phyloP scores from a whole-genome alignment of 2,888 invertebrate species.

The Agrilus cyanescens region DNA sequence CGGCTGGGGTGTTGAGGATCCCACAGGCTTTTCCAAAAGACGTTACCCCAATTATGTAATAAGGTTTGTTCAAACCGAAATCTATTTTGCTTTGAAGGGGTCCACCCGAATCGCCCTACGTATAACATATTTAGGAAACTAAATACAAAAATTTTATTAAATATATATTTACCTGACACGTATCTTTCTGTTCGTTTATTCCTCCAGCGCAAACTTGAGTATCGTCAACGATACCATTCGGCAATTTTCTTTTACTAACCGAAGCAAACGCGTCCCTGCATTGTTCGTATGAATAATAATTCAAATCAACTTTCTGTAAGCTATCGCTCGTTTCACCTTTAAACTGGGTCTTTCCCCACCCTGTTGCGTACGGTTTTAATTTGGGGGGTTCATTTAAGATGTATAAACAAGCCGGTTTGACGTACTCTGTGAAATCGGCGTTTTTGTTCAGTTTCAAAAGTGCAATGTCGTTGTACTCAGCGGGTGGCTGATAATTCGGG shows the following conservation, averaged over 20 bases:
- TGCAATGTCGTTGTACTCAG: conserved; percentile 38
- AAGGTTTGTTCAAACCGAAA: conserved; percentile 28
- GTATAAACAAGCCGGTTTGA: conserved; percentile 36
- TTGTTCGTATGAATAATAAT: conserved; percentile 9
- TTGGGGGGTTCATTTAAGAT: conserved; percentile 5
- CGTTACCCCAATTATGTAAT: conserved; percentile 36
- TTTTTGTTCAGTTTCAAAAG: conserved; percentile 29
- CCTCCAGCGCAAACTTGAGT: conserved; percentile 22
- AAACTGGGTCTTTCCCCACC: conserved; percentile 18
- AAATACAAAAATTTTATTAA: not conserved
- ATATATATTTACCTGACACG: conserved; percentile 20
- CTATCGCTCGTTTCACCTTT: conserved; percentile 10
- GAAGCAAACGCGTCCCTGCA: conserved; percentile 12
- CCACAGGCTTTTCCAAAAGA: conserved; percentile 34
- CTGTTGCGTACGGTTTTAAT: conserved; percentile 14
- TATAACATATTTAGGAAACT: not conserved
- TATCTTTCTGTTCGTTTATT: conserved; percentile 15
- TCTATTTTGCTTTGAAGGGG: conserved; percentile 33
- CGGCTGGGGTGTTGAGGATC: conserved; percentile 29
- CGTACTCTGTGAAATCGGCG: conserved; percentile 26
- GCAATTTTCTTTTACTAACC: conserved; percentile 5
- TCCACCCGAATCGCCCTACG: conserved; percentile 46
- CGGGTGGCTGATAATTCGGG: conserved; percentile 29
- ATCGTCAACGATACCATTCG: conserved; percentile 15
- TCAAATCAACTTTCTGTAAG: conserved; percentile 16